phyloP scores from a whole-genome alignment of 2,797 vertebrate species.

The Falco biarmicus region DNA sequence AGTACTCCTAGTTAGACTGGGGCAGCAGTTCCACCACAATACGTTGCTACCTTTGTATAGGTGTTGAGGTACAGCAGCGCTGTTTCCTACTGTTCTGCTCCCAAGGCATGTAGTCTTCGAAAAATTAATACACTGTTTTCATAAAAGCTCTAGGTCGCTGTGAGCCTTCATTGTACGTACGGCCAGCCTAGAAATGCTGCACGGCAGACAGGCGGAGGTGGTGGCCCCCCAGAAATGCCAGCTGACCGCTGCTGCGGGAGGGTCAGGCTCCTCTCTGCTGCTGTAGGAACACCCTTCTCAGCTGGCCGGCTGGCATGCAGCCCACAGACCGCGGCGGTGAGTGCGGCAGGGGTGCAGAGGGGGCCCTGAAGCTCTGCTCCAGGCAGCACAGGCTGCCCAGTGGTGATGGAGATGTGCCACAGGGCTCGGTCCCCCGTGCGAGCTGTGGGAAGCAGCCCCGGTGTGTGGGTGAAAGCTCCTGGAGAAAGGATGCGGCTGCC shows the following conservation, averaged over 20 bases:
- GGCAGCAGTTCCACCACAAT: neutral
- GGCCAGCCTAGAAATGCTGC: neutral
- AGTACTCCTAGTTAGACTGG: neutral
- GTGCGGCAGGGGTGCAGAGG: neutral
- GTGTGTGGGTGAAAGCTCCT: neutral
- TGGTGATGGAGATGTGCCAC: neutral
- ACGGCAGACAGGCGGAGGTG: neutral
- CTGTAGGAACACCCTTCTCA: neutral
- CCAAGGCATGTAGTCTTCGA: neutral
- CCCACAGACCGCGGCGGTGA: neutral
- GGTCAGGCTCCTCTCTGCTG: neutral
- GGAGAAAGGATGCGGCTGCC: neutral
- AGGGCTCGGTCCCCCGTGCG: neutral
- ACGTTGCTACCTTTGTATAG: neutral
- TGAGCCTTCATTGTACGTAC: neutral
- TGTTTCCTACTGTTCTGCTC: neutral
- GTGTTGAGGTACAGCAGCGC: neutral
- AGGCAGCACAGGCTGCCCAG: neutral
- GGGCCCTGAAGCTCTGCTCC: neutral
- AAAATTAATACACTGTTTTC: neutral
- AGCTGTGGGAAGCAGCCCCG: neutral
- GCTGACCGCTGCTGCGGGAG: neutral
- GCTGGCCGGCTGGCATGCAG: fast-evolving
- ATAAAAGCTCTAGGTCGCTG: neutral
- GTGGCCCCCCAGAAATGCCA: neutral